Evolutionary conservation across 2,113 vertebrate genomes (phyloP), one percentile per base, ranked within the genome.

Genomic region (Agapornis roseicollis): DNA sequence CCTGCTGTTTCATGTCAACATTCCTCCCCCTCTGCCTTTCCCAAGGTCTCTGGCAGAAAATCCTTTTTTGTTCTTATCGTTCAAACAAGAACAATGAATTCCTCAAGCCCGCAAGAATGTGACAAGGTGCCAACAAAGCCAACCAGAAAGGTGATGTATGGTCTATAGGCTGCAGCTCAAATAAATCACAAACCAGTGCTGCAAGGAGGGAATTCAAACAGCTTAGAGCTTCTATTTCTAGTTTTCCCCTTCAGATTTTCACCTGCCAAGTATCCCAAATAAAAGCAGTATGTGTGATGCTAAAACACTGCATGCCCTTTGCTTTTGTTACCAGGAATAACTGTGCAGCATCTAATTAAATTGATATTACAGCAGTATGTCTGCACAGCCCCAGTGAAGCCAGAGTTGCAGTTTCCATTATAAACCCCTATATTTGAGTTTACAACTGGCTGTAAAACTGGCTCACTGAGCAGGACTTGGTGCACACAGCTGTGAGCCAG

Each of bases 61-160:
- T 96, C 96, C 97, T 92, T 97, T 97, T 97, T 97, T 95, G 90
- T 98, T 98, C 98, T 99, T 98, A 98, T 98, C 98, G 98, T 98
- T 98, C 97, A 98, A 98, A 98, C 97, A 98, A 98, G 97, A 98
- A 98, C 98, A 98, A 98, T 98, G 98, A 98, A 98, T 98, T 98
- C 97, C 98, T 97, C 96, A 97, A 97, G 95, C 97, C 94, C 52
- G 9, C 95, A 98, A 98, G 98, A 98, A 98, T 98, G 98, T 98
- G 98, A 98, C 98, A 98, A 98, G 97, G 97, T 98, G 98, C 98
- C 98, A 98, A 98, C 98, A 98, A 98, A 98, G 97, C 97, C 98
- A 98, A 98, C 98, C 97, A 97, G 97, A 96, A 98, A 98, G 97
- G 97, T 98, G 98, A 98, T 98, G 94, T 98, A 98, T 98, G 96